Base-by-base conservation (phyloP, 2,113 vertebrate species). In the Lamprotornis superbus region DNA sequence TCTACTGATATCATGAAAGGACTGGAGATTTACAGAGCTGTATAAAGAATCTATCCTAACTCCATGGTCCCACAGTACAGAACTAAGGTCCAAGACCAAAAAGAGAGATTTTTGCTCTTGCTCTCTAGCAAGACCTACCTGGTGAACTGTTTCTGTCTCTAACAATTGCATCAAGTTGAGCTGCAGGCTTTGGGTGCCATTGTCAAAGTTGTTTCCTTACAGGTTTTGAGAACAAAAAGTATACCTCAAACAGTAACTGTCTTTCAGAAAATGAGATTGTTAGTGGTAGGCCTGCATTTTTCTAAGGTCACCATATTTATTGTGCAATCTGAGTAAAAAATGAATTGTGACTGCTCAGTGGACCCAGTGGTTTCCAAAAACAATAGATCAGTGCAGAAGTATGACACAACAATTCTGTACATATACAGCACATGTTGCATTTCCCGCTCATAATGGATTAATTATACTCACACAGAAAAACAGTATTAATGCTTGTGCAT, bases 381-480 rank as follows among this genome's bases (percentile, higher is more conserved):
- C 93, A 95, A 97, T 95, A 93, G 95, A 93, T 82, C 60, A 82
- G 33, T 79, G 49, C 56, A 87, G 65, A 93, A 89, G 49, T 59
- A 84, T 91, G 81, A 76, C 87, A 91, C 57, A 89, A 89, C 64
- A 82, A 39, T 59, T 75, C 77, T 87, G 87, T 82, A 44, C 44
- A 67, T 84, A 89, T 24, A 84, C 55, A 78, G 81, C 81, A 91
- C 65, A 93, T 89, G 77, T 40, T 84, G 87, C 20, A 22, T 93
- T 84, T 89, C 61, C 81, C 17, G 0, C 47, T 79, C 96, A 91
- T 84, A 89, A 87, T 59, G 93, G 57, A 84, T 91, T 85, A 70
- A 96, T 94, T 96, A 97, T 44, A 40, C 15, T 64, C 52, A 68
- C 53, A 47, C 18, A 81, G 64, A 40, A 87, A 84, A 76, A 39